These are phyloP conservation scores for Aphelenchoides besseyi DNA, from an alignment of 1,140 invertebrate genomes.

Conservation along the genomic window DNA sequence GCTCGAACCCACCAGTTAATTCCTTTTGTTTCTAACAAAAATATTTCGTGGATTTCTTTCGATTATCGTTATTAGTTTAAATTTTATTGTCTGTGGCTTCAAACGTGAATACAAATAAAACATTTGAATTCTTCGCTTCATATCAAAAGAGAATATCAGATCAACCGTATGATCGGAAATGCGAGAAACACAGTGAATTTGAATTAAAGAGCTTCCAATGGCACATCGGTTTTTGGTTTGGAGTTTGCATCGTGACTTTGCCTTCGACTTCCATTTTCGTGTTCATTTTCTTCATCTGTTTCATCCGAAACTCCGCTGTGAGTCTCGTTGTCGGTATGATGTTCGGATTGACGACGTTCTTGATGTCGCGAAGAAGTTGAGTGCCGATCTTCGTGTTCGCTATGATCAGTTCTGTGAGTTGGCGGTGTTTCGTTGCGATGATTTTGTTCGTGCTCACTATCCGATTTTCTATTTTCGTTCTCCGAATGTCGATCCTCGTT, in stretches of 20 bases:
- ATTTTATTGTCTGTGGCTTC: too few species aligned
- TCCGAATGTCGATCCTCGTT: neutral
- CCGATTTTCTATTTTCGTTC: neutral
- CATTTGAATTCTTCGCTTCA: too few species aligned
- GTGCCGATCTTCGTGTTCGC: constrained; percentile 1
- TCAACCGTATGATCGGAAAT: neutral
- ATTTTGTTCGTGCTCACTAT: constrained; percentile 2
- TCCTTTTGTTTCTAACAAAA: too few species aligned
- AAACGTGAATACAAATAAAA: too few species aligned
- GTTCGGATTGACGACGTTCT: neutral
- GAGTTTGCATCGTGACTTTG: neutral
- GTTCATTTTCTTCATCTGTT: neutral
- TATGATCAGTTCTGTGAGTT: neutral
- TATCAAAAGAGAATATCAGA: neutral
- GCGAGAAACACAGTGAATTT: too few species aligned
- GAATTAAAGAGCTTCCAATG: neutral
- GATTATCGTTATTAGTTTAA: too few species aligned
- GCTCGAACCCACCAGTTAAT: too few species aligned
- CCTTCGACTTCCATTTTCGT: neutral
- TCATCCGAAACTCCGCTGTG: neutral
- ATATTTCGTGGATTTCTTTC: too few species aligned
- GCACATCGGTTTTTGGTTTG: neutral
- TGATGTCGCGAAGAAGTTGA: neutral
- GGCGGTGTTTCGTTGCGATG: neutral
- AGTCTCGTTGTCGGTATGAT: neutral